A percentile compares a stretch with the other conserved stretches of the same genome.
Conservation (phyloP, 2,113 vertebrate genomes). For the Mesoclemmys tuberculata region DNA sequence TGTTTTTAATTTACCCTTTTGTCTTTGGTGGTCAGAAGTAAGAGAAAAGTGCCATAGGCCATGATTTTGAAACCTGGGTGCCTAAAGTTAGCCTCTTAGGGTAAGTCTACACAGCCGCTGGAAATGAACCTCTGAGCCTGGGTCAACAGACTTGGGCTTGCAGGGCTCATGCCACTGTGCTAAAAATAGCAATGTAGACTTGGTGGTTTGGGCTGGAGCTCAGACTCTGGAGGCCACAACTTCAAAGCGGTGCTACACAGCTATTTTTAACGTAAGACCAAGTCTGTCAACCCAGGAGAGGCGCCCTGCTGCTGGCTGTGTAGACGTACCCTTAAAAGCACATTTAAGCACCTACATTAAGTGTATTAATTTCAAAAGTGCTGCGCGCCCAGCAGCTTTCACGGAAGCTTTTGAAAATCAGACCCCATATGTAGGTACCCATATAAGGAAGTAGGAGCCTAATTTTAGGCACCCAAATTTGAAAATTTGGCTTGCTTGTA, state of each 20-base stretch:
- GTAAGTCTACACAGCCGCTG: neutral
- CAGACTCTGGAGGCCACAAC: neutral
- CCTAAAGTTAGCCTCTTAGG: too few relatives aligned
- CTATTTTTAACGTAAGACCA: neutral
- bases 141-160: neutral
- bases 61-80: neutral
- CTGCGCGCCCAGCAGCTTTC: neutral
- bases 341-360: neutral
- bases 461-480: neutral
- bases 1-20: neutral
- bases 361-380: neutral
- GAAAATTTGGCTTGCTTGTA: neutral
- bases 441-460: neutral
- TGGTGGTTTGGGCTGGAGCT: neutral
- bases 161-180: neutral
- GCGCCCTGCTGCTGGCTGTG: neutral
- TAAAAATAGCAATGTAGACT: neutral
- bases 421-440: neutral
- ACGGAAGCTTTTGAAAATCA: neutral
- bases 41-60: neutral
- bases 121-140: neutral
- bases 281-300: neutral
- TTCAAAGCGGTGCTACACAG: neutral
- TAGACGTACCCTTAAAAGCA: neutral
- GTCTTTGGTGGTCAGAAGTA: neutral